These are phyloP conservation scores for Oreochromis spilurus DNA, from an alignment of 2,113 vertebrate species.

Conservation along the genomic window DNA sequence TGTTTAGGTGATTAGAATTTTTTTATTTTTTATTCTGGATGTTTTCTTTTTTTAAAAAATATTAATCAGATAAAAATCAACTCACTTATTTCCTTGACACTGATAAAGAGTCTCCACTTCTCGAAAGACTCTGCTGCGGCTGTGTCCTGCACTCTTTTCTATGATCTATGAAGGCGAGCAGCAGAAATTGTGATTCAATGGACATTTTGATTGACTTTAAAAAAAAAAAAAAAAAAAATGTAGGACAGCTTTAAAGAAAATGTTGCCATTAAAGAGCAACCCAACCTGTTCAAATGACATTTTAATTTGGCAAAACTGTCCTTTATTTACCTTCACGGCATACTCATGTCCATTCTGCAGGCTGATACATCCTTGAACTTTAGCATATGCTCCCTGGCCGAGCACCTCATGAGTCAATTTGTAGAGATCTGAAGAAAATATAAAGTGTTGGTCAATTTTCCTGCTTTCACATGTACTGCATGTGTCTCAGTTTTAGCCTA, in stretches of 20 bases:
- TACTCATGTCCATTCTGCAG: slow-evolving; percentile 89
- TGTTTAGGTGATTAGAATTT: background rate
- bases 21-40: background rate
- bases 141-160: slow-evolving; percentile 90
- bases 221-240: background rate
- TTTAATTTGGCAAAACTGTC: background rate
- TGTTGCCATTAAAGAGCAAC: background rate
- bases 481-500: background rate
- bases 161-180: slow-evolving; percentile 77
- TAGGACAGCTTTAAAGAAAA: background rate
- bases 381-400: slow-evolving; percentile 91
- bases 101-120: slow-evolving; percentile 97
- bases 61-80: background rate
- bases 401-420: slow-evolving; percentile 89
- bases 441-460: background rate
- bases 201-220: background rate
- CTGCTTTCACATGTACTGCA: background rate
- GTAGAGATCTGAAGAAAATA: slow-evolving; percentile 80
- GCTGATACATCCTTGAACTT: slow-evolving; percentile 90
- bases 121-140: slow-evolving; percentile 88
- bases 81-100: slow-evolving; percentile 95
- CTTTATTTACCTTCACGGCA: slow-evolving; percentile 84
- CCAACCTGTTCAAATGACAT: background rate
- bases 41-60: background rate
- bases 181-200: background rate